These are phyloP conservation scores for Lycaena phlaeas DNA, from an alignment of 2,888 invertebrate genomes.

Conservation along the genomic window DNA sequence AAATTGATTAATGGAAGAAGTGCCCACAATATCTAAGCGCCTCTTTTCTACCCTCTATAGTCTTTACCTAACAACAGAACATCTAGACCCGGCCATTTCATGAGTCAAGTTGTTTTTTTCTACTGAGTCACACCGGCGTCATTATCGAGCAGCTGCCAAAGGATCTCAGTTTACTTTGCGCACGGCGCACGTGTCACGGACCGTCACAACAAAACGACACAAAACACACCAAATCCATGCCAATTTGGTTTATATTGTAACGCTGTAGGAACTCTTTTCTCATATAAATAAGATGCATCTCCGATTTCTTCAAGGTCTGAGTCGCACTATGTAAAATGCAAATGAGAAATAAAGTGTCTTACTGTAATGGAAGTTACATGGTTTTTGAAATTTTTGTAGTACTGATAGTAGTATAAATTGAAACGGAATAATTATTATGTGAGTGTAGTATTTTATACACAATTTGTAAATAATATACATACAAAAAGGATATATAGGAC, in stretches of 20 bases:
- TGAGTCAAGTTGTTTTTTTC: constrained; percentile 19
- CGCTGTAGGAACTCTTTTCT: constrained; percentile 14
- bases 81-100: constrained; percentile 7
- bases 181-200: constrained; percentile 55
- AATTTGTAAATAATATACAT: too few species aligned
- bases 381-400: too few species aligned
- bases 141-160: constrained; percentile 64
- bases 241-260: neutral
- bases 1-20: too few species aligned
- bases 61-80: too few species aligned
- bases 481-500: too few species aligned
- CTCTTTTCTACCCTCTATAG: too few species aligned
- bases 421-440: too few species aligned
- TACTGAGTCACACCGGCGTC: constrained; percentile 51
- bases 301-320: constrained; percentile 22
- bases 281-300: constrained; percentile 16
- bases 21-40: too few species aligned
- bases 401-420: too few species aligned
- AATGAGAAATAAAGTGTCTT: constrained; percentile 4
- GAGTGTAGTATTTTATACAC: too few species aligned
- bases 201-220: constrained; percentile 31
- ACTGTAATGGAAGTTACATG: too few species aligned
- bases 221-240: constrained; percentile 21
- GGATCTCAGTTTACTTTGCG: constrained; percentile 67
- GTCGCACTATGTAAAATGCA: constrained; percentile 7